Conservation (phyloP, 2,888 invertebrate species). For the Lysandra bellargus region DNA sequence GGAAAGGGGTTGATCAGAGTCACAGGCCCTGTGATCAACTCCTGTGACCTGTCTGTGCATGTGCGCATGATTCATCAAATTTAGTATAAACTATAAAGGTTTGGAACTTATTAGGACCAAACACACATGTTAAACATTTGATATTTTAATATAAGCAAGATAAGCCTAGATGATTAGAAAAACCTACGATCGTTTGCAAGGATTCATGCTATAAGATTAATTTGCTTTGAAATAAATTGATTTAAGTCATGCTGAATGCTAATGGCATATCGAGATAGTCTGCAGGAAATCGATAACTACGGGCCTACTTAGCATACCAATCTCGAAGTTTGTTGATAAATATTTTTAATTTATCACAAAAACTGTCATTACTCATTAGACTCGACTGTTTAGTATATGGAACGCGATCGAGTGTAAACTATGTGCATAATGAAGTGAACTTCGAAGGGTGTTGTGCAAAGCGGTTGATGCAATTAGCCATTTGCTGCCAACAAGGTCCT, state of each 20-base stretch:
- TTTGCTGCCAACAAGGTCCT: slow-evolving; percentile 30
- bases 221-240: neutral
- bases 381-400: slow-evolving; percentile 23
- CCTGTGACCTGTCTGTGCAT: no score
- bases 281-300: neutral
- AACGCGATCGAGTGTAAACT: slow-evolving; percentile 34
- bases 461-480: slow-evolving; percentile 37
- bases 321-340: slow-evolving; percentile 22
- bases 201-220: neutral
- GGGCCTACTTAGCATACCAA: neutral
- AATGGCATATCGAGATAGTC: neutral
- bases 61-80: no score
- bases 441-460: slow-evolving; percentile 43
- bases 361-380: slow-evolving; percentile 29
- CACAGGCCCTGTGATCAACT: no score
- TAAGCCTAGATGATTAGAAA: no score
- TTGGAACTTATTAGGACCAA: no score
- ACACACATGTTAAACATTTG: no score
- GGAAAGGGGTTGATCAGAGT: no score
- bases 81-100: no score
- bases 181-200: neutral
- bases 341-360: slow-evolving; percentile 19
- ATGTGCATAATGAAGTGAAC: slow-evolving; percentile 42
- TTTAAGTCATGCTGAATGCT: neutral
- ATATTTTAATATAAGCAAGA: no score